These are phyloP conservation scores for Allobates femoralis DNA, from an alignment of 2,797 vertebrate genomes.

Conservation along the genomic window DNA sequence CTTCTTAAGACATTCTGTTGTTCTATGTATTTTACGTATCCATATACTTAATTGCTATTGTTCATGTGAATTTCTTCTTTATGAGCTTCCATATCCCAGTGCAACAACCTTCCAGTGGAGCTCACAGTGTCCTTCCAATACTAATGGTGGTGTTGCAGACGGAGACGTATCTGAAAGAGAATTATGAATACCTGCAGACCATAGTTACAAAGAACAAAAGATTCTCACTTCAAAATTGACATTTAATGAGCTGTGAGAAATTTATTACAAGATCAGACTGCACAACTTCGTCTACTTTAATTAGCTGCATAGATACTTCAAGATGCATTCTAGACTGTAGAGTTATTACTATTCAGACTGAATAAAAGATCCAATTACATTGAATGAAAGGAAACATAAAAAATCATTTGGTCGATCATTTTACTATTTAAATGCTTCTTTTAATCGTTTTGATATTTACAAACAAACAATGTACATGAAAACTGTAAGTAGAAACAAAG, in stretches of 20 bases:
- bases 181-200: constrained; percentile 52
- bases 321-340: constrained; percentile 64
- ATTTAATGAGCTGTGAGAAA: constrained; percentile 67
- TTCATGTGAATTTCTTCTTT: background rate
- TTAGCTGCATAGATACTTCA: constrained; percentile 70
- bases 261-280: constrained; percentile 64
- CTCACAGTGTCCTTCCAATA: constrained; percentile 13
- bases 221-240: constrained; percentile 65
- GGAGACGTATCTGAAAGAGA: constrained; percentile 49
- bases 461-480: background rate
- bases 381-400: constrained; percentile 40
- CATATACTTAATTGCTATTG: background rate
- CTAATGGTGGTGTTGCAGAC: constrained; percentile 45
- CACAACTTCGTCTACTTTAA: constrained; percentile 65
- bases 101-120: background rate
- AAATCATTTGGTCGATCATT: constrained; percentile 27
- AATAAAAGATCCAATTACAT: constrained; percentile 61
- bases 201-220: constrained; percentile 54
- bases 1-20: background rate
- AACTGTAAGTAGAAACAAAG: background rate
- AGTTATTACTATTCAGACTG: constrained; percentile 66
- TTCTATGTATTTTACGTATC: background rate
- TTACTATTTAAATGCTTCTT: constrained; percentile 17
- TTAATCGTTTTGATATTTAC: background rate
- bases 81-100: background rate